These are phyloP conservation scores for Tachysurus vachellii DNA, from an alignment of 2,113 vertebrate species.

Conservation along the genomic window DNA sequence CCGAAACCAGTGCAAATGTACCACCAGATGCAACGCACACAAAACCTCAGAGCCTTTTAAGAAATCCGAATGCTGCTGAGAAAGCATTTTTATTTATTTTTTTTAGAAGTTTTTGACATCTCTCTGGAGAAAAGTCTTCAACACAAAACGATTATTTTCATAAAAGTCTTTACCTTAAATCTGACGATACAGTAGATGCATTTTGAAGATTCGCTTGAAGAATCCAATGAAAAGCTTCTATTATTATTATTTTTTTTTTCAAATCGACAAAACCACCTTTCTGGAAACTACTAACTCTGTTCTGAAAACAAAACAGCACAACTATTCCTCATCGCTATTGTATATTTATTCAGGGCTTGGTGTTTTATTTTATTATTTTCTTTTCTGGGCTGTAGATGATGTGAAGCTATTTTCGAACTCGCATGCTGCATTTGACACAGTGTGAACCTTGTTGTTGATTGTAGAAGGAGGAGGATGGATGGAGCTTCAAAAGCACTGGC, in stretches of 20 bases:
- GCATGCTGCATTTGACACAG: constrained; percentile 9
- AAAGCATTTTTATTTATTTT: neutral
- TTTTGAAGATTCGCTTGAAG: neutral
- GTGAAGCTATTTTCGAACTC: constrained; percentile 22
- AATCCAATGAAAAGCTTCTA: neutral
- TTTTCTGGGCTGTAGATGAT: neutral
- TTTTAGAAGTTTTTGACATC: neutral
- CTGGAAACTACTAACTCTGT: neutral
- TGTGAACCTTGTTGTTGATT: constrained; percentile 22
- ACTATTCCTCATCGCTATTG: neutral
- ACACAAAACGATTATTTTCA: too few species aligned
- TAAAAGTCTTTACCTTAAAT: neutral
- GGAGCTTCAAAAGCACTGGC: constrained; percentile 23
- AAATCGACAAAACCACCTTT: neutral
- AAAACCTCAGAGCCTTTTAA: neutral
- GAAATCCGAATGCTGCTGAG: neutral
- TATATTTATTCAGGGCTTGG: neutral
- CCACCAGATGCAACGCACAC: constrained; percentile 12
- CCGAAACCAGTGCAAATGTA: neutral
- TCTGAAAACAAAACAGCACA: neutral
- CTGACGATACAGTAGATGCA: neutral
- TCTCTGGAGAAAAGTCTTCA: neutral
- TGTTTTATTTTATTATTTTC: constrained; percentile 11
- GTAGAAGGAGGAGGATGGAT: constrained; percentile 35
- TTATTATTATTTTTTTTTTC: neutral